A percentile compares a stretch with the other conserved stretches of the same genome.
phyloP scores from a whole-genome alignment of 2,888 invertebrate genomes.

The Phaedon cochleariae region DNA sequence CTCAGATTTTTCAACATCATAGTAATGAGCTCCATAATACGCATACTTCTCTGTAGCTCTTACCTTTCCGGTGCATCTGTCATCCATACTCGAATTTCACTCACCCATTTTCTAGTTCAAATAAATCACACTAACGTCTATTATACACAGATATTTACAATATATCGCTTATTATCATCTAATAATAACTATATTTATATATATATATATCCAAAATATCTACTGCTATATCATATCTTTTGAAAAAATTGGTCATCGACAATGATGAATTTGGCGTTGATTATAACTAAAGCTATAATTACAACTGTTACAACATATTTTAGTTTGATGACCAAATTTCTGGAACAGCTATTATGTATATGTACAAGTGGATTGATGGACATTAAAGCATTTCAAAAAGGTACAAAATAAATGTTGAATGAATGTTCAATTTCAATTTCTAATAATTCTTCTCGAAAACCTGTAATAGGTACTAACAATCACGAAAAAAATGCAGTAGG shows the following conservation, averaged over 20 bases:
- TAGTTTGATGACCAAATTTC: background rate
- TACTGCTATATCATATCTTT: background rate
- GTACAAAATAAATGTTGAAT: background rate
- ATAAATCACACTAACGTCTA: constrained; percentile 28
- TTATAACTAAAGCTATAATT: too few species aligned
- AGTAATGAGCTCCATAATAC: too few species aligned
- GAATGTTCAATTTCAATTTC: too few species aligned
- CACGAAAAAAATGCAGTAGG: too few species aligned
- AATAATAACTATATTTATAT: background rate
- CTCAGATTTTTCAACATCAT: too few species aligned
- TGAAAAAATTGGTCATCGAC: background rate
- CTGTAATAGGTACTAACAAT: too few species aligned
- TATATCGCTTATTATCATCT: constrained; percentile 6
- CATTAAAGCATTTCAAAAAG: background rate
- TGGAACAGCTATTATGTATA: background rate
- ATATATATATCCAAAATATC: background rate
- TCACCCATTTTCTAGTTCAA: constrained; percentile 28
- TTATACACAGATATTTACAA: constrained; percentile 39
- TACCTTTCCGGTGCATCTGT: too few species aligned
- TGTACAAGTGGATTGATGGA: background rate
- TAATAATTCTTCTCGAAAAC: too few species aligned
- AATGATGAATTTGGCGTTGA: background rate
- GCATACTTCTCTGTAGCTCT: too few species aligned
- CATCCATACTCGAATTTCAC: too few species aligned
- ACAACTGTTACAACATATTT: too few species aligned